These are phyloP conservation scores for Megaceryle maxima DNA, from an alignment of 2,113 vertebrate species.

Conservation along the genomic window DNA sequence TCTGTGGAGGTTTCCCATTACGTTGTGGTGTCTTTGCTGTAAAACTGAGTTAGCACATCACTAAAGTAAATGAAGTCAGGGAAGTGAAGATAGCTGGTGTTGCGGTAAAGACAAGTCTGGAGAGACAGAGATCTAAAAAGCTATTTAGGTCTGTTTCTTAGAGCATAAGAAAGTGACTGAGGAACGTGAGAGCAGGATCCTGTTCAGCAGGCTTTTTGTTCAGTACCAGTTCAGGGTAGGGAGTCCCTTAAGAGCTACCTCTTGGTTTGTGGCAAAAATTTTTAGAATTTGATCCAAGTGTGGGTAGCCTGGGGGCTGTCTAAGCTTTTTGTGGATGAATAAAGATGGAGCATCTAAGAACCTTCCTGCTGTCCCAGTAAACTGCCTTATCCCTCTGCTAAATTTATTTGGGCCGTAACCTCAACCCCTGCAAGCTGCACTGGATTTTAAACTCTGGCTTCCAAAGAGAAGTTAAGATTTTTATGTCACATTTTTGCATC, in stretches of 20 bases:
- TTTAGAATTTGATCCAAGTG: neutral
- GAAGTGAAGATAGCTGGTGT: neutral
- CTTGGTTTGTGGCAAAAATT: neutral
- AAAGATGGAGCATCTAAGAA: neutral
- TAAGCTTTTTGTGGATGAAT: neutral
- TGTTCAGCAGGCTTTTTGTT: neutral
- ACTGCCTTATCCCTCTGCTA: neutral
- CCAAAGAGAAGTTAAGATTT: neutral
- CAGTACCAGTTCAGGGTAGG: neutral
- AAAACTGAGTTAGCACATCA: neutral
- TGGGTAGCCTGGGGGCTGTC: neutral
- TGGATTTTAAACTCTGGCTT: neutral
- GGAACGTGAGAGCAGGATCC: neutral
- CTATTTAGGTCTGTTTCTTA: neutral
- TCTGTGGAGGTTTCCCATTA: neutral
- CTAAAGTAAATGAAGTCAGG: neutral
- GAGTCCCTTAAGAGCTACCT: neutral
- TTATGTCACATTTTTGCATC: fast-evolving
- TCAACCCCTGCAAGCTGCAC: neutral
- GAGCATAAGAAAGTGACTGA: neutral
- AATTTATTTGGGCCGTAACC: neutral
- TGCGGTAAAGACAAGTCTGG: neutral
- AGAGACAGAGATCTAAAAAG: neutral
- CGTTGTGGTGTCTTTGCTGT: neutral
- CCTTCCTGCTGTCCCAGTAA: neutral